Percentiles rank a stretch among this genome's conserved stretches.
phyloP scores from a whole-genome alignment of 2,113 vertebrate genomes.

The Sus scrofa region DNA sequence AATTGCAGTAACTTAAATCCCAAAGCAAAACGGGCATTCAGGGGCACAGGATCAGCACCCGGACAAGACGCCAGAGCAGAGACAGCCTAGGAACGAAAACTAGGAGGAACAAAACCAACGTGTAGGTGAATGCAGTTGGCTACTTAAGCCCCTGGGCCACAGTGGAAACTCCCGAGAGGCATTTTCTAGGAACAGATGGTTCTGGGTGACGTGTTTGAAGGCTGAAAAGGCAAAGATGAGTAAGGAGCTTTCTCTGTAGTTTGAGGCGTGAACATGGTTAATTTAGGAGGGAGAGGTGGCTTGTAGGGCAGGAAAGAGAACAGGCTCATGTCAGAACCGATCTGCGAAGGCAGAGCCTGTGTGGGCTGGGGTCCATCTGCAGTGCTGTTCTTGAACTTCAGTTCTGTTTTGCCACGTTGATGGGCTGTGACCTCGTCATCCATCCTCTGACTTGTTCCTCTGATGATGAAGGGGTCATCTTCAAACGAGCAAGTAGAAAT shows the following conservation, averaged over 20 bases:
- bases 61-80: constrained; percentile 64
- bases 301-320: neutral
- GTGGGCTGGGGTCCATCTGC: no score
- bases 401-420: neutral
- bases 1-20: constrained; percentile 90
- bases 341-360: rapidly evolving
- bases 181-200: neutral
- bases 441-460: no score
- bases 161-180: neutral
- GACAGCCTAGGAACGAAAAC: neutral
- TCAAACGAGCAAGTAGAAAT: neutral
- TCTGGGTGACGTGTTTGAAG: neutral
- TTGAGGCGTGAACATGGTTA: rapidly evolving
- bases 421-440: neutral
- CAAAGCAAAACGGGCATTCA: constrained; percentile 74
- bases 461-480: no score
- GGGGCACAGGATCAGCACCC: constrained; percentile 82
- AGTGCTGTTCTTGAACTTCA: neutral
- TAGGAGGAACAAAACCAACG: constrained; percentile 80
- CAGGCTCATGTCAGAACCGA: no score
- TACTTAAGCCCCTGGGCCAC: no score
- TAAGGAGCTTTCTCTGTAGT: neutral
- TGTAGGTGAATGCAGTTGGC: neutral
- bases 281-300: neutral
- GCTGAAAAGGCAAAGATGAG: neutral